Base-by-base conservation (phyloP, 2,888 invertebrate genomes). In the Elysia crispata region DNA sequence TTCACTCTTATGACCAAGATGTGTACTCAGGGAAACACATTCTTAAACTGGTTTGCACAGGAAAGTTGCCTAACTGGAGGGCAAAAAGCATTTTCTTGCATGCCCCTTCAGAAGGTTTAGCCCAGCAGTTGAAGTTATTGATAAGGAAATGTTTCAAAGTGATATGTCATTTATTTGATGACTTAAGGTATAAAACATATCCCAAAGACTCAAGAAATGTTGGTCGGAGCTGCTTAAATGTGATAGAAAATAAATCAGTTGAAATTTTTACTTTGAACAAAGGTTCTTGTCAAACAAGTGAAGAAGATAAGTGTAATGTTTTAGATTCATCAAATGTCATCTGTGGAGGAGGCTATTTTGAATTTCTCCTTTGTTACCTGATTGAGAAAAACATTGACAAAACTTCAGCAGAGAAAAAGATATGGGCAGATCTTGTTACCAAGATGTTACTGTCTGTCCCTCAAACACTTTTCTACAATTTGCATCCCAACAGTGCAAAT, bases 271-370 rank as follows among this genome's bases (percentile, higher is more conserved):
- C n/a, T n/a, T n/a, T n/a, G n/a, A n/a, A n/a, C n/a, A n/a, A n/a
- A n/a, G n/a, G n/a, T n/a, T n/a, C n/a, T n/a, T n/a, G n/a, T n/a
- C n/a, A n/a, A n/a, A n/a, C n/a, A n/a, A n/a, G n/a, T n/a, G n/a
- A n/a, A n/a, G n/a, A n/a, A n/a, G n/a, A n/a, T n/a, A n/a, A n/a
- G n/a, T n/a, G n/a, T n/a, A n/a, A n/a, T n/a, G n/a, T n/a, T n/a
- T n/a, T 62, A 74, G 54, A 20, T 33, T 28, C n/a, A 50, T 25
- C 33, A 5, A 76, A 66, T 60, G 54, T 77, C n/a, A 25, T 87
- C 20, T 73, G 80, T 69, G 84, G 83, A 11, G 85, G 86, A 30
- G 86, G 86, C 11, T 76, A 78, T 60, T 87, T 87, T 83, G 87
- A 87, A 77, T 64, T 84, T 25, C 72, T 85, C 13, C 18, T 86